Conservation (phyloP, 2,888 invertebrate genomes). For the Dynastes hyllus region DNA sequence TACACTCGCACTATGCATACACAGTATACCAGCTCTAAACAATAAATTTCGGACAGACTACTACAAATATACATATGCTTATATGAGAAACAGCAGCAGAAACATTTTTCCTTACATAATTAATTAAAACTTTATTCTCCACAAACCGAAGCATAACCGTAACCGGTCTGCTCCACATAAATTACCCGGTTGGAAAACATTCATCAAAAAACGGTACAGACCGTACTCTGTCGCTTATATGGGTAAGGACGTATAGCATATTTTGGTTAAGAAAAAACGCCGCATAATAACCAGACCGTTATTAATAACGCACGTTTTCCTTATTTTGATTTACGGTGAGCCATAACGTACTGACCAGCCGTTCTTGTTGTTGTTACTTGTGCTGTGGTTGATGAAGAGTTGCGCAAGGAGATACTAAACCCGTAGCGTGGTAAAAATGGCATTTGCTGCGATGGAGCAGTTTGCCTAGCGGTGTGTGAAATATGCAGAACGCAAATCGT, state of each 20-base stretch:
- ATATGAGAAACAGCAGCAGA: no score
- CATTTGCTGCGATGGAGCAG: conserved; percentile 11
- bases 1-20: no score
- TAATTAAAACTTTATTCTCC: conserved; percentile 13
- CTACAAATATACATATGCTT: no score
- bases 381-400: background rate
- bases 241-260: background rate
- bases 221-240: background rate
- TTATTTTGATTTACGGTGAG: conserved; percentile 12
- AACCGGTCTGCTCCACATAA: background rate
- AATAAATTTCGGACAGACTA: no score
- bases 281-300: background rate
- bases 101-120: background rate
- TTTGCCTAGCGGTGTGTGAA: conserved; percentile 36
- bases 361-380: background rate
- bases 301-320: conserved; percentile 8
- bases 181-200: background rate
- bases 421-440: conserved; percentile 1
- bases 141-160: background rate
- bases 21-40: no score
- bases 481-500: conserved; percentile 46
- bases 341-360: background rate
- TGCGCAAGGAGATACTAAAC: background rate
- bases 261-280: background rate
- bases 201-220: background rate